Conservation (phyloP, 2,888 invertebrate genomes). For the Hemithea aestivaria region DNA sequence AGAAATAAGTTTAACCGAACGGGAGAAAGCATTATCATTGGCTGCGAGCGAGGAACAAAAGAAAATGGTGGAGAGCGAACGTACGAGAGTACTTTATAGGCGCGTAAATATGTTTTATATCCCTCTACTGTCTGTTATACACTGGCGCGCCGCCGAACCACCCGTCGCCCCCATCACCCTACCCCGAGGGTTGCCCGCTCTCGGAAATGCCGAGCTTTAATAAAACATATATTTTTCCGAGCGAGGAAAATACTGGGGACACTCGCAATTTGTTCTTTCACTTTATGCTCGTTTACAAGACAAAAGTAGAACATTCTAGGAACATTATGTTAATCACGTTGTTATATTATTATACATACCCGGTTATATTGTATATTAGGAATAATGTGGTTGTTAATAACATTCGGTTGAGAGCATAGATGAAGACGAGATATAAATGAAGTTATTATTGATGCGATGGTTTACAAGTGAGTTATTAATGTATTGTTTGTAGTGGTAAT, state of each 20-base stretch:
- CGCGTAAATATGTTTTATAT: constrained; percentile 80
- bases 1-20: constrained; percentile 78
- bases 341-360: no score
- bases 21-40: constrained; percentile 78
- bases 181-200: constrained; percentile 70
- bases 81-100: constrained; percentile 80
- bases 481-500: no score
- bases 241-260: constrained; percentile 79
- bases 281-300: constrained; percentile 80
- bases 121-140: constrained; percentile 79
- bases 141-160: constrained; percentile 69
- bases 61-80: constrained; percentile 77
- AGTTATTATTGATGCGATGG: constrained; percentile 22
- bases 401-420: constrained; percentile 21
- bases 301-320: constrained; percentile 78
- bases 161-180: constrained; percentile 46
- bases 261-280: constrained; percentile 80
- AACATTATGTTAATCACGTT: constrained; percentile 77
- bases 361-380: constrained; percentile 62
- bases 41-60: constrained; percentile 76
- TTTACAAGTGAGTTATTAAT: constrained; percentile 36
- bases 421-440: constrained; percentile 11
- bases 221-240: constrained; percentile 80
- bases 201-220: constrained; percentile 80
- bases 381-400: constrained; percentile 36